These are phyloP conservation scores for Pithys albifrons DNA, from an alignment of 2,113 vertebrate genomes.

Conservation along the genomic window DNA sequence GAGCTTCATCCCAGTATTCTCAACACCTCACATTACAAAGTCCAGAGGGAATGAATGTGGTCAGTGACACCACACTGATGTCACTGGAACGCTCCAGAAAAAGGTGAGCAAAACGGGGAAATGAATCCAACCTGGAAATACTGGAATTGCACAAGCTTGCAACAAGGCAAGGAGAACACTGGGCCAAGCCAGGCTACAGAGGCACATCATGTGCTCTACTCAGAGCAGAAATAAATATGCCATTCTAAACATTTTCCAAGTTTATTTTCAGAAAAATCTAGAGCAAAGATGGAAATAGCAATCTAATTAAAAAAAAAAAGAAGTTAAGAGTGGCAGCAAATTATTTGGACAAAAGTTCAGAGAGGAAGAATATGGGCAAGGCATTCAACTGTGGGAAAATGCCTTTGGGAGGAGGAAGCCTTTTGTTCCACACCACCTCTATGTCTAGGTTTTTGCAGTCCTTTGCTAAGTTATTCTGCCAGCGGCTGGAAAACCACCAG, in stretches of 20 bases:
- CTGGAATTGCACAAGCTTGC: neutral
- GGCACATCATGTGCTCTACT: neutral
- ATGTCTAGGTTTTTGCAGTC: neutral
- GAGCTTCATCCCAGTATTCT: neutral
- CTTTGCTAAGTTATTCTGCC: neutral
- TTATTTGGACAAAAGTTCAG: neutral
- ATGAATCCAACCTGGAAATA: neutral
- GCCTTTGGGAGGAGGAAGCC: neutral
- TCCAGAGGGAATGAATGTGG: neutral
- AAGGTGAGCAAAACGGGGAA: neutral
- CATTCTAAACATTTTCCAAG: slow-evolving; percentile 23
- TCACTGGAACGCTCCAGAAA: neutral
- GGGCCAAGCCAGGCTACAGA: neutral
- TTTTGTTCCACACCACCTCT: neutral
- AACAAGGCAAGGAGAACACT: neutral
- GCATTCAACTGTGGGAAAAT: neutral
- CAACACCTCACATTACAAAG: neutral
- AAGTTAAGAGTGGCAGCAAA: neutral
- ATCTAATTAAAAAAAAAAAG: neutral
- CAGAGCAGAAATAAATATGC: slow-evolving; percentile 27
- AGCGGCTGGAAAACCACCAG: neutral
- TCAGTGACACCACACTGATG: neutral
- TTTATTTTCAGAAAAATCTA: slow-evolving; percentile 42
- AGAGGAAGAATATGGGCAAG: neutral
- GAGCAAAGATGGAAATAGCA: slow-evolving; percentile 11